Evolutionary conservation across 2,113 vertebrate species (phyloP), one percentile per base, ranked within the genome.

Genomic region (Ictalurus furcatus): DNA sequence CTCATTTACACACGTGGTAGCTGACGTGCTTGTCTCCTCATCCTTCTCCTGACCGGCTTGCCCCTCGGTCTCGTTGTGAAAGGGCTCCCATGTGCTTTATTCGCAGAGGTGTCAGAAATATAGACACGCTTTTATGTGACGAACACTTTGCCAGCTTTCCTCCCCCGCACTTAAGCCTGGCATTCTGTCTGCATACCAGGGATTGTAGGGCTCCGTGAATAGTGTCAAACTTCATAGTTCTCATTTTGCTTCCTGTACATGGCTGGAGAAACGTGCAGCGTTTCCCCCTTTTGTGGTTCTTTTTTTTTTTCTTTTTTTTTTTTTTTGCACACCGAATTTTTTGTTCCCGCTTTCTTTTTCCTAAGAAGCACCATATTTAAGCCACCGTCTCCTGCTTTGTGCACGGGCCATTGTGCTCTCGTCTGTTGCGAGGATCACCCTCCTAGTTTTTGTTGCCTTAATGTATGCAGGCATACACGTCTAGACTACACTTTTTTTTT

Each of bases 161-260:
- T 91, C 90, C 92, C 89, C 91, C 86, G 91, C 91, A 93, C 90
- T 94, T 95, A 95, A 96, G 95, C 96, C 93, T 92, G 86, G 93
- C 94, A 94, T 95, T 96, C 94, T 96, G 95, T 95, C 94, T 93
- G 94, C 95, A 92, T 94, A 95, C 94, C 95, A 95, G 96, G 96
- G 96, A 96, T 96, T 96, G 95, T 95, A 91, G 94, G 93, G 92
- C 93, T 92, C 93, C 94, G 92, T 96, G 96, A 96, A 96, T 96
- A 95, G 95, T 96, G 96, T 96, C 96, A 96, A 96, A 96, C 96
- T 96, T 96, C 95, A 96, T 96, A 94, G 94, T 96, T 95, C 95
- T 96, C 95, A 95, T 95, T 96, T 95, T 93, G 94, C 95, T 96
- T 96, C 95, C 95, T 96, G 95, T 95, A 96, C 95, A 92, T 95